phyloP scores from a whole-genome alignment of 2,797 vertebrate genomes.

The Acrossocheilus fasciatus region DNA sequence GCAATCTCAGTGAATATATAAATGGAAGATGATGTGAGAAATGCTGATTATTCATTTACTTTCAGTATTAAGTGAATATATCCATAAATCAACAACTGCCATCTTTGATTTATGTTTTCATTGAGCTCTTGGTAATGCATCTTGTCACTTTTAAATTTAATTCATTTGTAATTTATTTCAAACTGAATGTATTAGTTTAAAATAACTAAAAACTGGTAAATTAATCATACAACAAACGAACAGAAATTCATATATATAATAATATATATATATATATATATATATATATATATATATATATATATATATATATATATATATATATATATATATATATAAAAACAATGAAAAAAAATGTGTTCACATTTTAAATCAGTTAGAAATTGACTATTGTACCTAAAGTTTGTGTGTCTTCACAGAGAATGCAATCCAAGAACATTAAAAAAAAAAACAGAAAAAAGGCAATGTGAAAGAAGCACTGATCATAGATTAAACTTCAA shows the following conservation, averaged over 20 bases:
- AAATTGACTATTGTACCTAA: not conserved
- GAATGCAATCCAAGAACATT: not conserved
- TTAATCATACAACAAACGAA: not conserved
- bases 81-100: not conserved
- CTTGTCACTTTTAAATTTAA: not conserved
- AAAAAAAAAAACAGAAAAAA: too few species aligned
- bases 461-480: not conserved
- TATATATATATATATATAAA: too few species aligned
- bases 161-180: not conserved
- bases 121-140: not conserved
- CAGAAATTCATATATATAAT: not conserved
- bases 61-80: not conserved
- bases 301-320: too few species aligned
- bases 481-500: not conserved
- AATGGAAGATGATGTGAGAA: not conserved
- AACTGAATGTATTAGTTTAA: not conserved
- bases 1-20: not conserved
- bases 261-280: too few species aligned
- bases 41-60: not conserved
- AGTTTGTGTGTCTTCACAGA: not conserved
- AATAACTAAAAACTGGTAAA: not conserved
- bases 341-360: too few species aligned
- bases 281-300: too few species aligned
- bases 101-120: not conserved
- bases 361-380: too few species aligned